Evolutionary conservation across 2,113 vertebrate genomes (phyloP).

Genomic region (Otocyon megalotis): DNA sequence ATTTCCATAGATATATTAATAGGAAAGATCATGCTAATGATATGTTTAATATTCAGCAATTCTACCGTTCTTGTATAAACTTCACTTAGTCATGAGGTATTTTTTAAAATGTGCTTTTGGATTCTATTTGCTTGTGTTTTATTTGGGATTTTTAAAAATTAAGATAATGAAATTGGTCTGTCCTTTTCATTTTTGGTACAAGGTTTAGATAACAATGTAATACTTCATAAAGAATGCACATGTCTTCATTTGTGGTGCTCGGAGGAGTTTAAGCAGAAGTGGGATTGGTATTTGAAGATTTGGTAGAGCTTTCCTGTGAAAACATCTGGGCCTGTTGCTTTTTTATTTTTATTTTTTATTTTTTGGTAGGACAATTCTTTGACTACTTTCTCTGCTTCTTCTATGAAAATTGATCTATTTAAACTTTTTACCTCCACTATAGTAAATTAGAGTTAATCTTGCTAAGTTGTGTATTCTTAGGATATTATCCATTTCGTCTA

Average conservation of each 20-base stretch:
- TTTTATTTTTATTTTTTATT: too few species aligned
- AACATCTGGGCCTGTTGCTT: not conserved
- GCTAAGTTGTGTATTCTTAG: not conserved
- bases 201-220: not conserved
- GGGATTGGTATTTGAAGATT: not conserved
- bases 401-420: not conserved
- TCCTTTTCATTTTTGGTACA: not conserved
- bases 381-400: not conserved
- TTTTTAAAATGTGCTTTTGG: not conserved
- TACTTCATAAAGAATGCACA: not conserved
- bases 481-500: not conserved
- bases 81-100: not conserved
- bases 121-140: not conserved
- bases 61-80: not conserved
- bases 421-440: not conserved
- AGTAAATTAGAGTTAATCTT: not conserved
- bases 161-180: not conserved
- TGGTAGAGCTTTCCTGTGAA: not conserved
- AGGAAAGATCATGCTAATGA: not conserved
- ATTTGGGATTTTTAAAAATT: not conserved
- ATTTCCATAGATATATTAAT: not conserved
- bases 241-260: not conserved
- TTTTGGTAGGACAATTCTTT: not conserved
- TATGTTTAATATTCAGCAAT: not conserved
- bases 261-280: not conserved